Percentiles rank a stretch among this genome's conserved stretches.
These are phyloP conservation scores for Cyrtonyx montezumae DNA, from an alignment of 2,113 vertebrate genomes.

Conservation along the genomic window DNA sequence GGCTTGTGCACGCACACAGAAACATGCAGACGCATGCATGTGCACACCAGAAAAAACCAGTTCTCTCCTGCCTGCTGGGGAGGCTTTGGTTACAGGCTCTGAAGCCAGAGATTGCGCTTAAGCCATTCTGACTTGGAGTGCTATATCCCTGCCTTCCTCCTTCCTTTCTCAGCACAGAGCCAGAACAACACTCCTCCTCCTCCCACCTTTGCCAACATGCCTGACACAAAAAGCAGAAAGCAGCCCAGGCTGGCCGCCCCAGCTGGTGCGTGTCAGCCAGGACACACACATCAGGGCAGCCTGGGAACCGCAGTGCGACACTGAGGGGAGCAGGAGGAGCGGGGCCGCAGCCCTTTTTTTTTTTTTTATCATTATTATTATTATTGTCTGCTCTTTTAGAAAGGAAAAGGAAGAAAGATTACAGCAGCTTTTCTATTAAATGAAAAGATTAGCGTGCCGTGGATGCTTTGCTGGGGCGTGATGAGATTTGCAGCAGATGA, in stretches of 20 bases:
- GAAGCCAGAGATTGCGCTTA: conserved; percentile 35
- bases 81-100: conserved; percentile 31
- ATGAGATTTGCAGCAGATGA: conserved; percentile 80
- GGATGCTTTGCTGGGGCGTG: conserved; percentile 74
- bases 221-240: conserved; percentile 37
- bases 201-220: conserved; percentile 8
- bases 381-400: conserved; percentile 54
- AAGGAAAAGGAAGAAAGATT: conserved; percentile 71
- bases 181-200: conserved; percentile 24
- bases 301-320: conserved; percentile 41
- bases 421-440: conserved; percentile 71
- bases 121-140: neutral
- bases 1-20: neutral
- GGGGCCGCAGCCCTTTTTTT: neutral
- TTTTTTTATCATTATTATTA: conserved; percentile 49
- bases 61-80: conserved; percentile 34
- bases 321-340: neutral
- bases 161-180: conserved; percentile 27
- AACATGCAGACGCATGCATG: neutral
- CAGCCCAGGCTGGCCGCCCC: conserved; percentile 13
- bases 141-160: conserved; percentile 6
- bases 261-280: conserved; percentile 67
- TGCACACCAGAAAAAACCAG: conserved; percentile 21
- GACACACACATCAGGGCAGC: conserved; percentile 65
- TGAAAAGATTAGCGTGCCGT: conserved; percentile 62